Percentiles rank a stretch among this genome's conserved stretches.
These are phyloP conservation scores for Oreochromis grahami DNA, from an alignment of 2,797 vertebrate species.

Conservation along the genomic window DNA sequence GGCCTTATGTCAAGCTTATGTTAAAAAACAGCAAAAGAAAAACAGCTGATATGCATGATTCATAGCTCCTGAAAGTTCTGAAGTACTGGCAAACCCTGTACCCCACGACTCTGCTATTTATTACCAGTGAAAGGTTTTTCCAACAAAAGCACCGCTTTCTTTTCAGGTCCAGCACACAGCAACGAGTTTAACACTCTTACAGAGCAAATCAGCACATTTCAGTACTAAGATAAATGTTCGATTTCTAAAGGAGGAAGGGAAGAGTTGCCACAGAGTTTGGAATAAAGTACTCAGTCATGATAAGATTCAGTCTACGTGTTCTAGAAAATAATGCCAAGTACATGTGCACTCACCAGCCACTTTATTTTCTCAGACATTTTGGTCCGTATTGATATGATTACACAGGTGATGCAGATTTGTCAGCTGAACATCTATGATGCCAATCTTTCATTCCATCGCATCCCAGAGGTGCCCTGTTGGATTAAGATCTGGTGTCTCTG, in stretches of 20 bases:
- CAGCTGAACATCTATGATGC: constrained; percentile 48
- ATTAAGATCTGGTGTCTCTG: neutral
- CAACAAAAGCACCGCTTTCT: neutral
- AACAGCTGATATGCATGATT: constrained; percentile 21
- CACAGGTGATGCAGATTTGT: constrained; percentile 40
- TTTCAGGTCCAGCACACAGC: neutral
- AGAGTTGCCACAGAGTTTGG: neutral
- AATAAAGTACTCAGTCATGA: neutral
- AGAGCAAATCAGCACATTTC: neutral
- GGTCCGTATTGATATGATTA: neutral
- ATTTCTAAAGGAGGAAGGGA: constrained; percentile 2
- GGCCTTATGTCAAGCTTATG: constrained; percentile 45
- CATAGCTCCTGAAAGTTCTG: constrained; percentile 26
- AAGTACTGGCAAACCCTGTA: neutral
- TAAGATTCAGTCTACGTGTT: constrained; percentile 21
- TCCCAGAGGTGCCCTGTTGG: neutral
- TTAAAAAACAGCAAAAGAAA: constrained; percentile 17
- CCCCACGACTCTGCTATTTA: constrained; percentile 4
- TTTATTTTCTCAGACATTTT: neutral
- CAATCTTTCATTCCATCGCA: constrained; percentile 30
- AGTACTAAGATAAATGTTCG: neutral
- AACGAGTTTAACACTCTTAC: neutral
- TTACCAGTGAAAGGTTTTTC: constrained; percentile 3
- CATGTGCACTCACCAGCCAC: neutral
- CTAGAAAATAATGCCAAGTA: neutral